Conservation (phyloP, 2,797 vertebrate genomes). For the Clarias fuscus region DNA sequence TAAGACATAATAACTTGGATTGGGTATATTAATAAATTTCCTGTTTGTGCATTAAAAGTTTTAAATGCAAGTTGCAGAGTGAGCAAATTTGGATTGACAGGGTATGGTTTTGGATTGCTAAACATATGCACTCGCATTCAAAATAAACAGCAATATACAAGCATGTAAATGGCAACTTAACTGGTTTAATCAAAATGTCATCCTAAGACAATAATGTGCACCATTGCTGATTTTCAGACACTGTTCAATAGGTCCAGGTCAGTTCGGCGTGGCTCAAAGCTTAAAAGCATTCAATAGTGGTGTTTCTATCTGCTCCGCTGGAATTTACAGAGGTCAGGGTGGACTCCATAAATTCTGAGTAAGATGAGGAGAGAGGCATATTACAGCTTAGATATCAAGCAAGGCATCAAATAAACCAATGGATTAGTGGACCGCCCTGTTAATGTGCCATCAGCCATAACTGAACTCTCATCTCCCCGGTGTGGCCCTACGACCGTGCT, state of each 20-base stretch:
- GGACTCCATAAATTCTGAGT: slow-evolving; percentile 30
- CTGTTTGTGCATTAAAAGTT: too few relatives aligned
- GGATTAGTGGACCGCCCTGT: slow-evolving; percentile 42
- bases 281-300: slow-evolving; percentile 22
- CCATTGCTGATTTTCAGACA: not conserved
- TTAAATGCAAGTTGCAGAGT: too few relatives aligned
- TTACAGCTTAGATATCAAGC: slow-evolving; percentile 28
- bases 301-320: not conserved
- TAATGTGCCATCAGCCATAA: slow-evolving; percentile 27
- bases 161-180: not conserved
- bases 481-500: slow-evolving; percentile 41
- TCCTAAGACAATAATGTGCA: not conserved
- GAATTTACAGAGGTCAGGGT: slow-evolving; percentile 26
- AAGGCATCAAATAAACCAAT: slow-evolving; percentile 28
- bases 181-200: not conserved
- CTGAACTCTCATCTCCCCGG: slow-evolving; percentile 15
- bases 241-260: slow-evolving; percentile 20
- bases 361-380: slow-evolving; percentile 14
- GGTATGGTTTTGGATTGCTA: not conserved
- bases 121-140: not conserved
- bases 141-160: too few relatives aligned
- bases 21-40: too few relatives aligned
- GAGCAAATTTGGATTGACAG: too few relatives aligned
- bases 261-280: slow-evolving; percentile 32
- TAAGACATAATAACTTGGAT: too few relatives aligned